A percentile compares a stretch with the other conserved stretches of the same genome.
phyloP scores from a whole-genome alignment of 1,140 invertebrate genomes.

The Eulimnadia texana region DNA sequence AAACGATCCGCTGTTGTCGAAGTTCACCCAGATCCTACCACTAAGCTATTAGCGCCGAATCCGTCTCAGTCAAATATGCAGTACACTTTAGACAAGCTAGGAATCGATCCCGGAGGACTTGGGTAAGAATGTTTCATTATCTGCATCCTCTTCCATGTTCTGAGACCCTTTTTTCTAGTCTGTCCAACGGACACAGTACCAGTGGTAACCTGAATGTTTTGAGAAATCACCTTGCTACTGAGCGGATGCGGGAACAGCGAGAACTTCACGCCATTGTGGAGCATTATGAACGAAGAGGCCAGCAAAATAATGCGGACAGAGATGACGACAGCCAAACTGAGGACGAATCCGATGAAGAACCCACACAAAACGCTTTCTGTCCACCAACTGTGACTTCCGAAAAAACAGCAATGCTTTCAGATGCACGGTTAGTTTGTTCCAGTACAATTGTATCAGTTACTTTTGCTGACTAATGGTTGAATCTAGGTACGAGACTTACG shows the following conservation, averaged over 20 bases:
- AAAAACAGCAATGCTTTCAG: constrained; percentile 1
- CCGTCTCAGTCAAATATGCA: constrained; percentile 12
- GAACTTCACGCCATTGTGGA: constrained; percentile 13
- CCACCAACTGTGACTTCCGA: background rate
- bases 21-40: background rate
- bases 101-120: constrained; percentile 10
- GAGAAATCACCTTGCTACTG: constrained; percentile 7
- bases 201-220: constrained; percentile 4
- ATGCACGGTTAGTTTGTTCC: background rate
- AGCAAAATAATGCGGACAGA: constrained; percentile 5
- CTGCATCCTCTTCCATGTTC: background rate
- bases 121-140: constrained; percentile 1
- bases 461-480: background rate
- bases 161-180: background rate
- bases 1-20: background rate
- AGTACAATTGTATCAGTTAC: background rate
- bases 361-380: background rate
- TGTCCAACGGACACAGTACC: background rate
- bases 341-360: constrained; percentile 9
- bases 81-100: constrained; percentile 16
- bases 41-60: constrained; percentile 6
- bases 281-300: constrained; percentile 9
- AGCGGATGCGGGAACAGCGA: constrained; percentile 5
- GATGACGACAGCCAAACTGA: constrained; percentile 3
- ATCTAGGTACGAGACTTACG: constrained; percentile 5